Base-by-base conservation (phyloP, 2,888 invertebrate species). In the Thereva unica region DNA sequence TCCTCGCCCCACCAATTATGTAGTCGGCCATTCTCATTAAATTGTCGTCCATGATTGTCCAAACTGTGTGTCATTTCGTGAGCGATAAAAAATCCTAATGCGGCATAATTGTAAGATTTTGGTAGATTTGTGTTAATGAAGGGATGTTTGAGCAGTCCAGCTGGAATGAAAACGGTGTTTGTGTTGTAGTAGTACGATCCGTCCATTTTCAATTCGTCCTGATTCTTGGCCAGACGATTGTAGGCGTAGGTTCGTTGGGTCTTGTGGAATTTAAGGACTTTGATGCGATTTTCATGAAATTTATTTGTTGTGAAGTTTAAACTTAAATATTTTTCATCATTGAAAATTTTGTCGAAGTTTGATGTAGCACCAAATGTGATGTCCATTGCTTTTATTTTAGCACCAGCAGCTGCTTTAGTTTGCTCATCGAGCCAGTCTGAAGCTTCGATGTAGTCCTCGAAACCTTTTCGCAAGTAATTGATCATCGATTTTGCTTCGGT, bases 61-160 rank as follows among this genome's bases (percentile, higher is more conserved):
- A 50, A 50, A 35, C 34, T 9, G 35, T 50, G 50, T 35, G 35
- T 50, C 9, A 50, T 50, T 50, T 50, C 50, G 35, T 50, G 50
- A 9, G 10, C 50, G 35, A 64, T 61, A n/a, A 41, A 44, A 10
- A 38, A 42, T 5, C 63, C 63, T 53, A 64, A 53, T 5, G 42
- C 35, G n/a, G 35, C 63, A 35, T 35, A 64, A 44, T 64, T 64
- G 37, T 53, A 53, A 8, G 53, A 52, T 52, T 53, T 53, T 9
- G 63, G 63, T 37, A 64, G 35, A 10, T 53, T 44, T 4, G 44
- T 6, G 7, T 37, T 12, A 37, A 41, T 53, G 7, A 64, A 64
- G 35, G 63, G 63, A 35, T 35, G 52, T 4, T 41, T 42, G 3
- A 64, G 37, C 12, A 64, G 42, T 5, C 63, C 63, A 53, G 42